Evolutionary conservation across 2,113 vertebrate species (phyloP).

Genomic region (Menura novaehollandiae): DNA sequence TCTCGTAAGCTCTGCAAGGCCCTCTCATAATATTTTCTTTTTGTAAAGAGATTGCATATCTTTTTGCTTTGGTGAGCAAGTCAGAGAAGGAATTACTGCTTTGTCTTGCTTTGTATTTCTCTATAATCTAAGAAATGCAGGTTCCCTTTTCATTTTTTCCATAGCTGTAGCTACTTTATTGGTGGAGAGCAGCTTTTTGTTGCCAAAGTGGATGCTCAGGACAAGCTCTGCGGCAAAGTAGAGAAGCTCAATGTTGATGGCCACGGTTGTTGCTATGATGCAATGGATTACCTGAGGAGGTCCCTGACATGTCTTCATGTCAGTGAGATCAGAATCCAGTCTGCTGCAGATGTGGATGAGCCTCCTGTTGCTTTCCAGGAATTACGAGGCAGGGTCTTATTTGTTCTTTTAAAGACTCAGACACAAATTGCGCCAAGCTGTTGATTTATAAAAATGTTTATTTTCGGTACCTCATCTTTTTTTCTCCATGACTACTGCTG

Average conservation of each 20-base stretch:
- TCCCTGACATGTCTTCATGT: accelerated
- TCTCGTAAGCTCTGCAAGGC: not conserved
- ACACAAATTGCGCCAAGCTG: not conserved
- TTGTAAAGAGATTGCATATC: not conserved
- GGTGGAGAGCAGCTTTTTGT: not conserved
- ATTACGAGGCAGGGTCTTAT: not conserved
- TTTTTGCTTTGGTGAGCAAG: not conserved
- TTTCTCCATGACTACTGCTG: not conserved
- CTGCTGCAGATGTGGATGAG: not conserved
- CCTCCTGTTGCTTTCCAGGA: not conserved
- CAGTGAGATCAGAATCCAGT: not conserved
- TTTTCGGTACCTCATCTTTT: not conserved
- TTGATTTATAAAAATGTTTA: not conserved
- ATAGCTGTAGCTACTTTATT: not conserved
- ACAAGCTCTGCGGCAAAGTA: not conserved
- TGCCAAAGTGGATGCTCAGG: not conserved
- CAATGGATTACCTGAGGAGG: not conserved
- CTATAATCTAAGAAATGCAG: not conserved
- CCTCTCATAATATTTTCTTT: not conserved
- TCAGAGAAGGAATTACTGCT: not conserved
- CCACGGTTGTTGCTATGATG: not conserved
- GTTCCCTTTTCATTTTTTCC: not conserved
- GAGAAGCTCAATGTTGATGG: not conserved
- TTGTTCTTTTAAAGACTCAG: not conserved
- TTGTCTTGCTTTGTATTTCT: not conserved